Base-by-base conservation (phyloP, 2,888 invertebrate genomes). In the Caenorhabditis parvicauda region DNA sequence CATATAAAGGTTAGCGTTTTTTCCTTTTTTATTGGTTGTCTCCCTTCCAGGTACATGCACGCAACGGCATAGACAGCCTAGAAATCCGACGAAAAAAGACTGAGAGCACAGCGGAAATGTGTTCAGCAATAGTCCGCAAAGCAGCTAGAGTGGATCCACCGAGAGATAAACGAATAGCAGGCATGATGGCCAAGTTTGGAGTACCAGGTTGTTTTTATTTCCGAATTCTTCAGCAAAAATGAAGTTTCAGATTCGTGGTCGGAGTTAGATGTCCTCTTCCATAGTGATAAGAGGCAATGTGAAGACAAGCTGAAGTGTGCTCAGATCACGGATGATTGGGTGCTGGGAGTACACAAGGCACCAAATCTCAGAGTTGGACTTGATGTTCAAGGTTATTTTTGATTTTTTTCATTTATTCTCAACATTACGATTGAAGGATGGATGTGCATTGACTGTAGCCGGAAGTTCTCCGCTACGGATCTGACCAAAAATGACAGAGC, bases 21-120 rank as follows among this genome's bases (percentile, higher is more conserved):
- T n/a, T n/a, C n/a, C n/a, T n/a, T n/a, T n/a, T n/a, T n/a, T n/a
- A n/a, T n/a, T n/a, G n/a, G n/a, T n/a, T n/a, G n/a, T n/a, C n/a
- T n/a, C n/a, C n/a, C n/a, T n/a, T n/a, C 9, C 35, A n/a, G n/a
- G 35, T 32, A 12, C 35, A 9, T 32, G 35, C 52, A 2, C 22
- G 53, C 4, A 41, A 28, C n/a, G 63, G 63, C 41, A 58, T 63
- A 29, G 53, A 63, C n/a, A 39, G 41, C 19, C 24, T 63, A 3
- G 63, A 63, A 37, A 44, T 63, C 22, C 25, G 48, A 7, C 28
- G 63, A n/a, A 42, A 49, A 27, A n/a, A 57, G 2, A 63, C 58
- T 24, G 58, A 63, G 25, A 54, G 48, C 1, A 17, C 48, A 0
- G 44, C 47, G 5, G 12, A 52, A 5, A 37, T 59, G 1, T 63